A percentile compares a stretch with the other conserved stretches of the same genome.
phyloP scores from a whole-genome alignment of 2,888 invertebrate genomes.

The Ptycholaimellus sp. region DNA sequence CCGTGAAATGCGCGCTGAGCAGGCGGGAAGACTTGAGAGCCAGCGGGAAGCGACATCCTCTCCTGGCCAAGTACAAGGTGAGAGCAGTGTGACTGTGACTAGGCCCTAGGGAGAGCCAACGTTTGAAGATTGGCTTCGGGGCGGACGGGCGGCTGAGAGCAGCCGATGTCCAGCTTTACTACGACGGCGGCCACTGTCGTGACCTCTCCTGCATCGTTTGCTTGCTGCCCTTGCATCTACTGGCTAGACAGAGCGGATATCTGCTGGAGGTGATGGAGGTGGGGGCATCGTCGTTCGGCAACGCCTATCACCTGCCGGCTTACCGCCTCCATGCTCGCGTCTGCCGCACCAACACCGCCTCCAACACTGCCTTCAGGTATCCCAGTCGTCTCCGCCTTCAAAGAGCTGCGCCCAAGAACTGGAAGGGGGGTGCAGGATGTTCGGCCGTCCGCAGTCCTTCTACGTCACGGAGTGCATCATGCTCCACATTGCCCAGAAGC shows the following conservation, averaged over 20 bases:
- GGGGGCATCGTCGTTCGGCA: no score
- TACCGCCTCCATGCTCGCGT: conserved; percentile 39
- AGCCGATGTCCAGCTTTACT: conserved; percentile 46
- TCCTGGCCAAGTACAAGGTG: conserved; percentile 53
- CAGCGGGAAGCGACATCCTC: conserved; percentile 69
- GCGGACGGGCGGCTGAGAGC: conserved; percentile 50
- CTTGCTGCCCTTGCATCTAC: no score
- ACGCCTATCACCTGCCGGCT: conserved; percentile 52
- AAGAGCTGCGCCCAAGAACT: background rate
- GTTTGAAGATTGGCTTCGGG: conserved; percentile 44
- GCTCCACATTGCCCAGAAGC: conserved; percentile 42
- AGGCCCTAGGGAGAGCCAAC: no score
- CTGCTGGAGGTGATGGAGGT: no score
- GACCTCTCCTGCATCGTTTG: no score
- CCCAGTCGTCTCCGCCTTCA: conserved; percentile 62
- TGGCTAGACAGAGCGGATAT: no score
- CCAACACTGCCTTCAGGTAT: conserved; percentile 75
- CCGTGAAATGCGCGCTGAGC: conserved; percentile 65
- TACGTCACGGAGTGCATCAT: conserved; percentile 54
- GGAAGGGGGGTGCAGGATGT: conserved; percentile 25
- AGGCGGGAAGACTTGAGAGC: conserved; percentile 78
- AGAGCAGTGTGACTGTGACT: no score
- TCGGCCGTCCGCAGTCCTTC: conserved; percentile 75
- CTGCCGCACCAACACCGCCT: conserved; percentile 66
- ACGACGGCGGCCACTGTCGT: conserved; percentile 54